These are phyloP conservation scores for Drosophila pachea DNA, from an alignment of 1,140 invertebrate genomes.

Conservation along the genomic window DNA sequence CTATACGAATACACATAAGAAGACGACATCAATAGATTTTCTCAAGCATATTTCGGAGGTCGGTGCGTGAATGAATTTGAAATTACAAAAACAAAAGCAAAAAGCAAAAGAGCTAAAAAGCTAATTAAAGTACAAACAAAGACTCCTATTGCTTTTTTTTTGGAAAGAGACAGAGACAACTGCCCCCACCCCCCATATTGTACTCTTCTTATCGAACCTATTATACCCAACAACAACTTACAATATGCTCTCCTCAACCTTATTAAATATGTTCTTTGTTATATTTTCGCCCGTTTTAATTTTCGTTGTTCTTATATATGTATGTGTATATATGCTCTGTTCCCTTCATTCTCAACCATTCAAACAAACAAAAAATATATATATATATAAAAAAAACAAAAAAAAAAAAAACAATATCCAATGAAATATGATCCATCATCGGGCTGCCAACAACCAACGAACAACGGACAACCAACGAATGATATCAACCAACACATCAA, in stretches of 20 bases:
- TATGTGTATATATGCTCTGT: constrained; percentile 50
- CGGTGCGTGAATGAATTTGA: constrained; percentile 70
- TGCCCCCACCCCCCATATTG: too few species aligned
- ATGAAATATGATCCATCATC: constrained; percentile 5
- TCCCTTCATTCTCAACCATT: constrained; percentile 51
- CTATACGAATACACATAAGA: constrained; percentile 55
- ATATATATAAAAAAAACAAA: background rate
- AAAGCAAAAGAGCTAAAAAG: constrained; percentile 25
- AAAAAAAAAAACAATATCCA: too few species aligned
- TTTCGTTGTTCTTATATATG: constrained; percentile 46
- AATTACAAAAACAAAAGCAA: constrained; percentile 37
- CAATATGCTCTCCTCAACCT: constrained; percentile 37
- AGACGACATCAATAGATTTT: constrained; percentile 77
- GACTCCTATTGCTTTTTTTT: constrained; percentile 25
- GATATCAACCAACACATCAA: constrained; percentile 33
- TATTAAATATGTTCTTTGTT: constrained; percentile 35
- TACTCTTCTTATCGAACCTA: constrained; percentile 29
- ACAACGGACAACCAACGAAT: constrained; percentile 30
- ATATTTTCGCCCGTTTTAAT: constrained; percentile 40
- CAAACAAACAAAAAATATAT: constrained; percentile 21
- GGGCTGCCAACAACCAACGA: constrained; percentile 20
- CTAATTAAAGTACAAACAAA: constrained; percentile 8
- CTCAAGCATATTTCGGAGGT: constrained; percentile 79
- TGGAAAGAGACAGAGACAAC: constrained; percentile 7
- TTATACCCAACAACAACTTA: constrained; percentile 44